Base-by-base conservation (phyloP, 1,140 invertebrate genomes). In the Drosophila melanogaster region DNA sequence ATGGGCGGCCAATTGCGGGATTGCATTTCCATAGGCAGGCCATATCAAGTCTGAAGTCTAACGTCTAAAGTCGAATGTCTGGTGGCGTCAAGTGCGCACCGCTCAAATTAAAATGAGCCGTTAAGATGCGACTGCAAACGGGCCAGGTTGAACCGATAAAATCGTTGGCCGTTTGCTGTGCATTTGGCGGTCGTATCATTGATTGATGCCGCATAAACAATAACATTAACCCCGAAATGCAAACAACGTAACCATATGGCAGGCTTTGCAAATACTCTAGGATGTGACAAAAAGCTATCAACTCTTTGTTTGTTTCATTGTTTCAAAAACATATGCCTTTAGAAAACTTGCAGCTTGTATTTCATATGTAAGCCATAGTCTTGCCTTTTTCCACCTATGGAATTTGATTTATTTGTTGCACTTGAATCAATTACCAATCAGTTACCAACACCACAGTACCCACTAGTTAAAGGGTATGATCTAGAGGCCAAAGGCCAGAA, bases 31-130 rank as follows among this genome's bases (percentile, higher is more conserved):
- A 61, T 35, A 15, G 51, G 46, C 30, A 12, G 44, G 26, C 26
- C 26, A 7, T 30, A 7, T 8, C 44, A 17, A 19, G 44, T 15
- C 30, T 33, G 5, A 43, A 7, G 19, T 19, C 22, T 40, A 26
- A n/a, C 24, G 53, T 51, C 49, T 19, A 47, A 24, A 5, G 46
- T 19, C 22, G 38, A 37, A 33, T 17, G 44, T 41, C 49, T 57
- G 30, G 41, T 53, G 51, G 64, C 58, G 49, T 75, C 75, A 75
- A 65, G 59, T 75, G 75, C 57, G 38, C 22, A 19, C 17, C n/a
- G 26, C 53, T 61, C 22, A 57, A 75, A 76, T 80, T 65, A 67
- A 77, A 77, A 81, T 46, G 46, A 65, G 62, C 80, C 80, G 79
- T 83, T 83, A 83, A 78, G 56, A 78, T 79, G 74, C 57, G 53